Evolutionary conservation across 2,888 invertebrate species (phyloP).

Genomic region (Antitype chi): DNA sequence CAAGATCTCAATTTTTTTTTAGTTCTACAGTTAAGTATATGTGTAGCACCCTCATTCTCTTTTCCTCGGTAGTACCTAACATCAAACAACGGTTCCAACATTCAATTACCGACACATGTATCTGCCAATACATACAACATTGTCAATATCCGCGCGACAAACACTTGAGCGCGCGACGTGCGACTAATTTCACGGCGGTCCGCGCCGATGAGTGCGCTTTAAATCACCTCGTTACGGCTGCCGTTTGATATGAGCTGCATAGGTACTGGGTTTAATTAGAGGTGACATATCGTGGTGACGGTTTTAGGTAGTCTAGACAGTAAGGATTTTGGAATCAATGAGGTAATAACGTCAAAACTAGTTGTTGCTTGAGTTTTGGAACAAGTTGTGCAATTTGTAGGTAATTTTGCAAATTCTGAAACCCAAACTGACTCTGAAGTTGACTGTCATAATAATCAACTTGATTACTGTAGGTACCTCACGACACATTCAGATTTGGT

Average conservation of each 20-base stretch:
- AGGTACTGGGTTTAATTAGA: constrained; percentile 58
- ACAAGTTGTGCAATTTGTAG: not conserved
- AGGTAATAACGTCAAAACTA: not conserved
- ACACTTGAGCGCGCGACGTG: constrained; percentile 54
- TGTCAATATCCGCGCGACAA: constrained; percentile 53
- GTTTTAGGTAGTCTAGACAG: constrained; percentile 12
- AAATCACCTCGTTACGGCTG: constrained; percentile 70
- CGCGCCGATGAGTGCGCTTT: constrained; percentile 70
- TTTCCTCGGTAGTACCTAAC: not conserved
- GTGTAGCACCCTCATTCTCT: not conserved
- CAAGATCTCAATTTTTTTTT: not conserved
- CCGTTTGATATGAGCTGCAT: constrained; percentile 66
- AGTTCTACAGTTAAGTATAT: not conserved
- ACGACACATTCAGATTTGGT: not conserved
- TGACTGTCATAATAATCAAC: not conserved
- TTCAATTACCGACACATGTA: constrained; percentile 37
- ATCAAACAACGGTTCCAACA: constrained; percentile 26
- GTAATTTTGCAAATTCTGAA: not conserved
- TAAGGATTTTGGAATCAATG: not conserved
- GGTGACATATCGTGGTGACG: constrained; percentile 24
- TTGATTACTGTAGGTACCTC: not conserved
- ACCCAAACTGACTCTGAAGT: not conserved
- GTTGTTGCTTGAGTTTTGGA: not conserved
- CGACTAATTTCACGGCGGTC: constrained; percentile 78
- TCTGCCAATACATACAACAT: constrained; percentile 22